phyloP scores from a whole-genome alignment of 2,113 vertebrate species.

The Leptosomus discolor region DNA sequence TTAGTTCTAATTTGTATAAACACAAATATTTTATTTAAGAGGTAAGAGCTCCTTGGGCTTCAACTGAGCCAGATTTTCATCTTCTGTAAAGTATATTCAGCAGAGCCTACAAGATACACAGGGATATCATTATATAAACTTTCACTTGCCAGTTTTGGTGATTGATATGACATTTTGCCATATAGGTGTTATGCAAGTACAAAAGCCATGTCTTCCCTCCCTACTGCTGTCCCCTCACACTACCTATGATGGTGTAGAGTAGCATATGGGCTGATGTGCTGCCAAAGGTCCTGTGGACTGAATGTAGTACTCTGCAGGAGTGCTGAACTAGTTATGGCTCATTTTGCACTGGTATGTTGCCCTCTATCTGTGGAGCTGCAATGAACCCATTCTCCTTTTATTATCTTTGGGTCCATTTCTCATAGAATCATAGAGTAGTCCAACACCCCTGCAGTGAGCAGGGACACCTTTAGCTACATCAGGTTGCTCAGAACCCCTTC shows the following conservation, averaged over 20 bases:
- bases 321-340: background rate
- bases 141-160: background rate
- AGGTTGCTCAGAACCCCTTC: no score
- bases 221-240: no score
- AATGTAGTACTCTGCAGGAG: background rate
- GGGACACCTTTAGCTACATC: no score
- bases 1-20: background rate
- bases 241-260: no score
- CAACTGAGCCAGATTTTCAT: background rate
- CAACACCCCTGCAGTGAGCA: no score
- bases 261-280: background rate
- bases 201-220: background rate
- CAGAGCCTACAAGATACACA: background rate
- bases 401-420: background rate
- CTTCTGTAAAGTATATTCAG: background rate
- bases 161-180: background rate
- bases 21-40: background rate
- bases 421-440: no score
- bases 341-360: background rate
- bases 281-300: background rate
- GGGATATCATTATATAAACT: background rate
- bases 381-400: background rate
- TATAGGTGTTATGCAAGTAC: background rate
- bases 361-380: background rate
- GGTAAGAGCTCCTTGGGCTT: background rate